Percentiles rank a stretch among this genome's conserved stretches.
Conservation (phyloP, 2,888 invertebrate genomes). For the Exocentrus adspersus region DNA sequence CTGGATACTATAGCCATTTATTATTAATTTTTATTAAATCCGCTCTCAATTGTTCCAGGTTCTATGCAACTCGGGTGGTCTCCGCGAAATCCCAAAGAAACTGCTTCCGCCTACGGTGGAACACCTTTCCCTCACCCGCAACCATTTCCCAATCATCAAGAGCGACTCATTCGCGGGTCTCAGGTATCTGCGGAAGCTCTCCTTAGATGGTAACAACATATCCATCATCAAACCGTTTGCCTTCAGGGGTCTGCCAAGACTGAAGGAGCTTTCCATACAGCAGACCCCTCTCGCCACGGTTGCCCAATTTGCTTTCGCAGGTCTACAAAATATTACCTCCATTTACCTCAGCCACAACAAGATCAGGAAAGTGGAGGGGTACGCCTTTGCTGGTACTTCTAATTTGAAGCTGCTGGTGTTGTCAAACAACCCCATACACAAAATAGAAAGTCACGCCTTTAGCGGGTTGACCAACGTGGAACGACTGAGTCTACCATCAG, state of each 20-base stretch:
- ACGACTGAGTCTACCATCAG: conserved; percentile 82
- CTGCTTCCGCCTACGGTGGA: conserved; percentile 81
- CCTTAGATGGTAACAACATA: conserved; percentile 88
- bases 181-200: conserved; percentile 81
- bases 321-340: conserved; percentile 83
- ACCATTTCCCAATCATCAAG: conserved; percentile 82
- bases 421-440: conserved; percentile 84
- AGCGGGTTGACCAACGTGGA: conserved; percentile 85
- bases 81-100: conserved; percentile 81
- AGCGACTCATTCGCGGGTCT: conserved; percentile 87
- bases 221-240: conserved; percentile 85
- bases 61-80: conserved; percentile 86
- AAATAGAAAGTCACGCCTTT: conserved; percentile 84
- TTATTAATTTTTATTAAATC: too few relatives aligned
- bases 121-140: conserved; percentile 86
- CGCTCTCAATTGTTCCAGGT: conserved; percentile 70
- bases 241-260: conserved; percentile 82
- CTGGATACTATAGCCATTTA: too few relatives aligned
- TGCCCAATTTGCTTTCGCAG: conserved; percentile 85
- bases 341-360: conserved; percentile 70
- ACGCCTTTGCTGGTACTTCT: conserved; percentile 88
- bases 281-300: conserved; percentile 85
- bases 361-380: conserved; percentile 70
- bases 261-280: conserved; percentile 85
- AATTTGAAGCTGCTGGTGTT: conserved; percentile 84